Evolutionary conservation across 2,888 invertebrate genomes (phyloP).

Genomic region (Drosophila mettleri): DNA sequence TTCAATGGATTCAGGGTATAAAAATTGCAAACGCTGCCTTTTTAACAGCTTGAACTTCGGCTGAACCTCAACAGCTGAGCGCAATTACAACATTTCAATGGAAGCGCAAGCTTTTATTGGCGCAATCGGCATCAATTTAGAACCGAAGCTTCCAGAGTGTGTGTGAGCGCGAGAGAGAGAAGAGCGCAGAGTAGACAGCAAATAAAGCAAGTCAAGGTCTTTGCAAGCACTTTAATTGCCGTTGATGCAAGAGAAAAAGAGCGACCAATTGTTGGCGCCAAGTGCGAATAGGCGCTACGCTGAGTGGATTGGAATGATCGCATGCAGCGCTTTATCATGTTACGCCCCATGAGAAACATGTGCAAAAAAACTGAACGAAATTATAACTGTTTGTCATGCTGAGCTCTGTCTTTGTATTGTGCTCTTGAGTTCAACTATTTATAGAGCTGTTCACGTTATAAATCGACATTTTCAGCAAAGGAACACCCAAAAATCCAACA

Average conservation of each 20-base stretch:
- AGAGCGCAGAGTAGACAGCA: slow-evolving; percentile 4
- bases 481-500: slow-evolving; percentile 18
- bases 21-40: slow-evolving; percentile 50
- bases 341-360: slow-evolving; percentile 21
- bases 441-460: slow-evolving; percentile 19
- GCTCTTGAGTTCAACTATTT: neutral
- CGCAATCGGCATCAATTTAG: slow-evolving; percentile 47
- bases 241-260: slow-evolving; percentile 46
- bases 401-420: slow-evolving; percentile 23
- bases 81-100: slow-evolving; percentile 49
- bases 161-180: slow-evolving; percentile 1
- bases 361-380: slow-evolving; percentile 6
- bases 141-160: slow-evolving; percentile 29
- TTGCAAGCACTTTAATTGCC: slow-evolving; percentile 62
- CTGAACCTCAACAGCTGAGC: slow-evolving; percentile 45
- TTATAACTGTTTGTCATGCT: slow-evolving; percentile 29
- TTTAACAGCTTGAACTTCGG: slow-evolving; percentile 46
- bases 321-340: slow-evolving; percentile 34
- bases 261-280: slow-evolving; percentile 17
- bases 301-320: slow-evolving; percentile 10
- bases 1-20: too few relatives aligned
- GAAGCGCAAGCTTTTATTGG: slow-evolving; percentile 34
- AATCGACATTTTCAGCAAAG: slow-evolving; percentile 16
- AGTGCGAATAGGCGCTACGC: neutral
- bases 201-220: slow-evolving; percentile 67